Evolutionary conservation across 2,797 vertebrate species (phyloP).

Genomic region (Channallabes apus): DNA sequence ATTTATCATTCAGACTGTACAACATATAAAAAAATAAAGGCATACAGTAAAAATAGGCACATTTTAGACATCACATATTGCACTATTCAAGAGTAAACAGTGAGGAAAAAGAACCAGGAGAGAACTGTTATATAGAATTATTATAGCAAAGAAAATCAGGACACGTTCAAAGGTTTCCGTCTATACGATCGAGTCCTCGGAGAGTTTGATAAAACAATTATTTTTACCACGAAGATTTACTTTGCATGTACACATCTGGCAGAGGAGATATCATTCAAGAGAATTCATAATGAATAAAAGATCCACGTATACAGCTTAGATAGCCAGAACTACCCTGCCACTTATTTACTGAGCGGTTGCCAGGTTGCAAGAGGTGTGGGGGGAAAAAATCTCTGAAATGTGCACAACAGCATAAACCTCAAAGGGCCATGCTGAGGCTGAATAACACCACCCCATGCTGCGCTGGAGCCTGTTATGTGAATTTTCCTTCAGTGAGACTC

Average conservation of each 20-base stretch:
- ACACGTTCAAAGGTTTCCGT: neutral
- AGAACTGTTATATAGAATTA: neutral
- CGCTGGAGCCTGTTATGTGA: neutral
- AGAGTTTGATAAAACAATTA: neutral
- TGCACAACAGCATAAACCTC: conserved; percentile 23
- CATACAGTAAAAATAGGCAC: conserved; percentile 66
- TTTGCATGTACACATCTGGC: conserved; percentile 8
- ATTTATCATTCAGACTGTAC: conserved; percentile 51
- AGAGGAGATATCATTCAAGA: neutral
- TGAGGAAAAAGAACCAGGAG: neutral
- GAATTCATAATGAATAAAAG: neutral
- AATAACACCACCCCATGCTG: conserved; percentile 19
- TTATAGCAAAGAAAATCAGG: neutral
- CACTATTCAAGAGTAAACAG: conserved; percentile 56
- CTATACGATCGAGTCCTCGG: neutral
- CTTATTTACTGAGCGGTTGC: conserved; percentile 12
- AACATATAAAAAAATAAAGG: conserved; percentile 48
- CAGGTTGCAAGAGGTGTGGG: neutral
- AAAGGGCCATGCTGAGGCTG: neutral
- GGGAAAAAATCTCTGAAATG: neutral
- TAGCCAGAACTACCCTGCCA: neutral
- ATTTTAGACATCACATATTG: conserved; percentile 70
- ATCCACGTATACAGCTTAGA: neutral
- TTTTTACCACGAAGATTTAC: neutral
- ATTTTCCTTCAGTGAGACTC: conserved; percentile 29